Base-by-base conservation (phyloP, 2,888 invertebrate species). In the Diloba caeruleocephala region DNA sequence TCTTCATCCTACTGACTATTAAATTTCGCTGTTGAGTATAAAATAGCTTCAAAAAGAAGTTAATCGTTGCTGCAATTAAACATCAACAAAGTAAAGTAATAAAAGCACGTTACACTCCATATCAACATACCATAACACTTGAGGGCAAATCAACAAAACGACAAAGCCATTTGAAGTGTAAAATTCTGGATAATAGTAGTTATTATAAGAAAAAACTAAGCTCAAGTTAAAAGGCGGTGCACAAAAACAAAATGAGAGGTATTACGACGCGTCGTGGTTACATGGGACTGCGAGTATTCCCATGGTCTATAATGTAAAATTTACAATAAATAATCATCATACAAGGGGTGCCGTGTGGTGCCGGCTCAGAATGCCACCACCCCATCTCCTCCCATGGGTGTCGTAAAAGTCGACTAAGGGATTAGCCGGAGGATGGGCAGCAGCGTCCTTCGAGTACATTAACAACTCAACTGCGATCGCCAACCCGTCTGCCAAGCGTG, bases 161-260 rank as follows among this genome's bases (percentile, higher is more conserved):
- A 43, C 25, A 6, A 37, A n/a, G 4, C 15, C 39, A 62, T 43
- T 45, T 42, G 14, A 53, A 53, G 53, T 55, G 71, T 57, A 71
- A 70, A 74, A 64, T 69, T 71, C 56, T 57, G 59, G 61, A 67
- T 78, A 79, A 78, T 76, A 26, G 63, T 50, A 31, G 71, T 59
- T 57, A 71, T 75, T 75, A 71, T 37, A 50, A 33, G 32, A 52
- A 63, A 66, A 55, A 48, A 43, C 49, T 10, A 45, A 31, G 46
- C 33, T 42, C 37, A 26, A 52, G 43, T 21, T 66, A 60, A 66
- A 31, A 52, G 52, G 17, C 31, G 10, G 5, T 10, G 9, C 17
- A 52, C 45, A 78, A 80, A 79, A 77, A 76, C 34, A 37, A 42
- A 65, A 79, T 72, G 70, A 62, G 39, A 17, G n/a, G 37, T 79